Conservation (phyloP, 2,888 invertebrate species). For the Peribatodes rhomboidaria region DNA sequence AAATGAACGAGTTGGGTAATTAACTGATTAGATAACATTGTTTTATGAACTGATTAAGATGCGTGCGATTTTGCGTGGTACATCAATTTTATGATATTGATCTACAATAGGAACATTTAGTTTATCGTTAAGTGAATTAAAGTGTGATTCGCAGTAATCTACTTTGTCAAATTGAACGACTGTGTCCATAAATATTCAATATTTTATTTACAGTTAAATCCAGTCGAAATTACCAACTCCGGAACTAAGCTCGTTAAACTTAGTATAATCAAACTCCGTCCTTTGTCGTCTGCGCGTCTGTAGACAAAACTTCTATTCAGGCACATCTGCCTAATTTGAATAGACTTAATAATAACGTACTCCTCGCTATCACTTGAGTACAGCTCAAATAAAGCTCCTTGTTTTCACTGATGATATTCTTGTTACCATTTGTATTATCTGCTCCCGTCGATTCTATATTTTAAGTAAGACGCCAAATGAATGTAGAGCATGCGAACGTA, state of each 20-base stretch:
- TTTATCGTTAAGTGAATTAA: not conserved
- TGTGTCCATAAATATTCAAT: slow-evolving; percentile 28
- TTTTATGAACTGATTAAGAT: slow-evolving; percentile 3
- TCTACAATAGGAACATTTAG: not conserved
- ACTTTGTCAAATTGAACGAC: not conserved
- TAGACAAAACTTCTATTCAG: slow-evolving; percentile 42
- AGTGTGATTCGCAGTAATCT: slow-evolving; percentile 3
- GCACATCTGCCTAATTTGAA: slow-evolving; percentile 38
- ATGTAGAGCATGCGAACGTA: too few species aligned
- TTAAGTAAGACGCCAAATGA: too few species aligned
- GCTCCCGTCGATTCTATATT: too few species aligned
- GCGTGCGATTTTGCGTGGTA: not conserved
- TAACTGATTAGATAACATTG: slow-evolving; percentile 6
- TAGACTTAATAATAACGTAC: slow-evolving; percentile 16
- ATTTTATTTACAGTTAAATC: slow-evolving; percentile 39
- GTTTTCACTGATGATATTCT: not conserved
- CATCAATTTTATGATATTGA: slow-evolving; percentile 8
- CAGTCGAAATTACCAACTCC: slow-evolving; percentile 33
- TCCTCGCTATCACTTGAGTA: slow-evolving; percentile 12
- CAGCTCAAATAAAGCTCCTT: not conserved
- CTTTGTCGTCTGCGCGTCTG: slow-evolving; percentile 46
- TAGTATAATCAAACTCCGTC: slow-evolving; percentile 44
- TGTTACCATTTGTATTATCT: not conserved
- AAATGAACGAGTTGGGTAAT: slow-evolving; percentile 2
- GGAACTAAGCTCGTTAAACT: slow-evolving; percentile 48